These are phyloP conservation scores for Lithobates sylvaticus DNA, from an alignment of 2,797 vertebrate genomes.

Conservation along the genomic window DNA sequence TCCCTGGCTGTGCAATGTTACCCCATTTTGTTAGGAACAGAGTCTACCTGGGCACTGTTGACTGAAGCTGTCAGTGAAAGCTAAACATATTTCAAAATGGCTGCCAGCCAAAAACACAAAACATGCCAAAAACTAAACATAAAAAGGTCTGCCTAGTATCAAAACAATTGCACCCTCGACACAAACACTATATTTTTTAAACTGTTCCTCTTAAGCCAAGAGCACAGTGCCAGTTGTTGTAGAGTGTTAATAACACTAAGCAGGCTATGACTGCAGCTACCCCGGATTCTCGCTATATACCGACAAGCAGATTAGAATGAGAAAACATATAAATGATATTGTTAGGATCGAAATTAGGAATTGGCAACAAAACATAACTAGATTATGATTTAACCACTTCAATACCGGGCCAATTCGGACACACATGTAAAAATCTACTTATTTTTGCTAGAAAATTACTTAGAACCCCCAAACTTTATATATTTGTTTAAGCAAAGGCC, in stretches of 20 bases:
- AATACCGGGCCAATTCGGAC: no score
- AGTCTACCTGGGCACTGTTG: slow-evolving; percentile 76
- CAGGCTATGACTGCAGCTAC: background rate
- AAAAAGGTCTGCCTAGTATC: slow-evolving; percentile 76
- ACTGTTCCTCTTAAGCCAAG: slow-evolving; percentile 14
- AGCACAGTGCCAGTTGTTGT: slow-evolving; percentile 2
- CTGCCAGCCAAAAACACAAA: slow-evolving; percentile 76
- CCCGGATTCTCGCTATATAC: background rate
- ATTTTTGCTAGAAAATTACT: no score
- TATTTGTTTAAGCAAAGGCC: no score
- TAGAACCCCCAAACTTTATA: no score
- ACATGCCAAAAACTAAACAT: slow-evolving; percentile 78
- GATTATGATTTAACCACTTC: no score
- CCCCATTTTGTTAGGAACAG: slow-evolving; percentile 59
- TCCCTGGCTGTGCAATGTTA: slow-evolving; percentile 59
- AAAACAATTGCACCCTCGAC: slow-evolving; percentile 68
- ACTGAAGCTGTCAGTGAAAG: slow-evolving; percentile 75
- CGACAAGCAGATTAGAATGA: background rate
- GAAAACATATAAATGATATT: background rate
- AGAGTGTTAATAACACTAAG: slow-evolving; percentile 25
- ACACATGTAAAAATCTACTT: no score
- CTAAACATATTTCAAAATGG: slow-evolving; percentile 77
- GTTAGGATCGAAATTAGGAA: no score
- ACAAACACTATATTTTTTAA: slow-evolving; percentile 44
- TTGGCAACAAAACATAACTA: no score